Evolutionary conservation across 1,140 invertebrate species (phyloP).

Genomic region (Globodera rostochiensis): DNA sequence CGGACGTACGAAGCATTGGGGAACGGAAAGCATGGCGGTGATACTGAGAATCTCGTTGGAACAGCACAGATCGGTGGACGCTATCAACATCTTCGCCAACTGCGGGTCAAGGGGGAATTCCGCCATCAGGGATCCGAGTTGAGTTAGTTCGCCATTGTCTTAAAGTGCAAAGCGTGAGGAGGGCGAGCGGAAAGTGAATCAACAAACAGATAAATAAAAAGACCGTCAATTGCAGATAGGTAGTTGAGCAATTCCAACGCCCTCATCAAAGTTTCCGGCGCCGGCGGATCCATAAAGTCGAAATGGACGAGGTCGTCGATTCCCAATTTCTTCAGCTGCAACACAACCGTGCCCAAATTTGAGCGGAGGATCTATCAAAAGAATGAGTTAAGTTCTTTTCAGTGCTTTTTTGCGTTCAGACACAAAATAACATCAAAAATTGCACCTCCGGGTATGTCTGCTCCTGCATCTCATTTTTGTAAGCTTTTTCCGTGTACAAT

Average conservation of each 20-base stretch:
- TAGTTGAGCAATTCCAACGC: constrained; percentile 97
- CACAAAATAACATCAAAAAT: not conserved
- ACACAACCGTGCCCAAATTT: constrained; percentile 92
- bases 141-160: constrained; percentile 80
- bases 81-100: constrained; percentile 96
- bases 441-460: constrained; percentile 99
- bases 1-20: constrained; percentile 98
- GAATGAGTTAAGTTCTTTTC: not conserved
- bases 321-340: constrained; percentile 97
- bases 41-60: constrained; percentile 99
- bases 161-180: constrained; percentile 36
- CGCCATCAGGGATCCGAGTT: constrained; percentile 96
- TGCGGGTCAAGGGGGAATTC: constrained; percentile 99
- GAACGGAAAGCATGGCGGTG: constrained; percentile 91
- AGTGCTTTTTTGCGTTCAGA: not conserved
- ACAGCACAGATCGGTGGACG: constrained; percentile 88
- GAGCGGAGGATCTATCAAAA: constrained; percentile 69
- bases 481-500: constrained; percentile 97
- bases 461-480: constrained; percentile 98
- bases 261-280: constrained; percentile 99
- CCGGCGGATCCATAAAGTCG: constrained; percentile 99
- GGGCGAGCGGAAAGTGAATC: constrained; percentile 72
- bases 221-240: constrained; percentile 84
- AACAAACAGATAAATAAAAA: constrained; percentile 66
- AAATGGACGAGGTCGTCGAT: constrained; percentile 99